These are phyloP conservation scores for Paelopatides confundens DNA, from an alignment of 53 echinoderm and acorn worm species.

Conservation along the genomic window DNA sequence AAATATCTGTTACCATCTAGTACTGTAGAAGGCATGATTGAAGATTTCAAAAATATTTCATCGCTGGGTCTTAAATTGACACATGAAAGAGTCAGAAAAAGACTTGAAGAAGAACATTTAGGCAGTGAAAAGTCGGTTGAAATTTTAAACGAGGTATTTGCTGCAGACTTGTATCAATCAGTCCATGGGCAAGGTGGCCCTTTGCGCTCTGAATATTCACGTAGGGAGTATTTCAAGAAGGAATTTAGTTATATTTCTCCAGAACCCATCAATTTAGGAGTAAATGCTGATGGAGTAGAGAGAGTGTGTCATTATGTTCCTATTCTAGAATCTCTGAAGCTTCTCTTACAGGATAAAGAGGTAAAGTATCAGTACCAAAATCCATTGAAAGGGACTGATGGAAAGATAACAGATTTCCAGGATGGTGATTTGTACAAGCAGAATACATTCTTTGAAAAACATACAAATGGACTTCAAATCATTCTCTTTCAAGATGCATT, in stretches of 20 bases:
- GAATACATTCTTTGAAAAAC: slow-evolving; percentile 26
- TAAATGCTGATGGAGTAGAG: not conserved
- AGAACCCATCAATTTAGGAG: slow-evolving; percentile 27
- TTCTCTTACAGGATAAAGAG: slow-evolving; percentile 34
- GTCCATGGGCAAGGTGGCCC: no score
- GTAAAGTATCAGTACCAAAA: no score
- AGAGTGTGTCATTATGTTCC: slow-evolving; percentile 52
- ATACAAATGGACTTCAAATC: not conserved
- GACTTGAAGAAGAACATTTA: no score
- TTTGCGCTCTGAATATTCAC: slow-evolving; percentile 18
- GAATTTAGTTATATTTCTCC: slow-evolving; percentile 22
- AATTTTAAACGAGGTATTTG: no score
- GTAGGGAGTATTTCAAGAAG: slow-evolving; percentile 34
- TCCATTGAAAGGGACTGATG: no score
- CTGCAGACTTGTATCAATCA: no score
- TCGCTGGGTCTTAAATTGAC: no score
- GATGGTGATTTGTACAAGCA: not conserved
- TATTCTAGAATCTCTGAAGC: slow-evolving; percentile 32
- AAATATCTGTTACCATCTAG: no score
- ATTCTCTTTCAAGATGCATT: slow-evolving; percentile 62
- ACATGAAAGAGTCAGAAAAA: no score
- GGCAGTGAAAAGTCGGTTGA: no score
- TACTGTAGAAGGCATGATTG: no score
- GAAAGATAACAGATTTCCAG: not conserved
- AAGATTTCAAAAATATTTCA: no score